A percentile compares a stretch with the other conserved stretches of the same genome.
These are phyloP conservation scores for Coracias cyanogaster DNA, from an alignment of 2,797 vertebrate genomes.

Conservation along the genomic window DNA sequence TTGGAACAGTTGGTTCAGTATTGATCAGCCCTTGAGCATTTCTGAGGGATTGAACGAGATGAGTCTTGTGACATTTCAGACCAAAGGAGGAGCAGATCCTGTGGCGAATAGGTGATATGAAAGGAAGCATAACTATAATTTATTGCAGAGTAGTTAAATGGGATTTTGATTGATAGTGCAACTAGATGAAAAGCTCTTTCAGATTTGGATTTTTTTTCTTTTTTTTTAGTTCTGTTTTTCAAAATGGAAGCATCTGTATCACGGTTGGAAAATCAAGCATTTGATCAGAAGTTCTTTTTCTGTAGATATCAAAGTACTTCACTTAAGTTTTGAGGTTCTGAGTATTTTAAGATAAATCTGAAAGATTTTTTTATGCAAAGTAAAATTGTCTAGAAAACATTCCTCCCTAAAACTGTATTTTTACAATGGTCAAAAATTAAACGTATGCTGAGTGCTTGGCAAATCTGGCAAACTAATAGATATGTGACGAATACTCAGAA, in stretches of 20 bases:
- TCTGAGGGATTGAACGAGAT: background rate
- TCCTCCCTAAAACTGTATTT: background rate
- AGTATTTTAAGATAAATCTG: background rate
- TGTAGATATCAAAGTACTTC: background rate
- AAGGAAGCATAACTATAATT: constrained; percentile 33
- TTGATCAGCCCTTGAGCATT: background rate
- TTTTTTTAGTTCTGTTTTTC: background rate
- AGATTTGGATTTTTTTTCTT: background rate
- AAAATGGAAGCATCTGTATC: background rate
- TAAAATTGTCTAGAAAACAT: background rate
- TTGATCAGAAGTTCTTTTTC: background rate
- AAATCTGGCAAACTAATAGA: background rate
- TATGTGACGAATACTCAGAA: background rate
- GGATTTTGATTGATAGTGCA: constrained; percentile 38
- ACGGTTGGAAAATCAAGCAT: background rate
- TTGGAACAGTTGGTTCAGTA: background rate
- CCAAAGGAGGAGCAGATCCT: background rate
- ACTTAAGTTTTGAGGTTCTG: background rate
- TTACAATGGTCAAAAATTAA: background rate
- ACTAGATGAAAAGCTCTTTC: constrained; percentile 23
- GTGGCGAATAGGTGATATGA: background rate
- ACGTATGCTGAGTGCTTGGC: background rate
- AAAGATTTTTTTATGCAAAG: background rate
- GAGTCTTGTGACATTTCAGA: background rate
- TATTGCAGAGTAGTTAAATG: constrained; percentile 5